Base-by-base conservation (phyloP, 2,113 vertebrate genomes). In the Silurus meridionalis region DNA sequence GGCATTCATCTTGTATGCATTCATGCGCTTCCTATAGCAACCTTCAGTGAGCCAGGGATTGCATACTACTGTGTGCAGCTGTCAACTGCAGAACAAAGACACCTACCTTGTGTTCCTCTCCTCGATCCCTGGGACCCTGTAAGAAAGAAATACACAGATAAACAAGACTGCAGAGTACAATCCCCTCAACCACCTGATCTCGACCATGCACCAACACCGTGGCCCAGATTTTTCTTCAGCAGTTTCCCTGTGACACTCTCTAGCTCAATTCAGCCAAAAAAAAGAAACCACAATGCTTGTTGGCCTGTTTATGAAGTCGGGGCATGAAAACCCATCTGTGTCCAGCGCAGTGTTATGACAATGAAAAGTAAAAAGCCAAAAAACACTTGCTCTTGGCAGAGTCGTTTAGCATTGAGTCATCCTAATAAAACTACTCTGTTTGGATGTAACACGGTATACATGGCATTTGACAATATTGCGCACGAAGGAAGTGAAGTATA, bases 51-150 rank as follows among this genome's bases (percentile, higher is more conserved):
- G 7, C 58, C 13, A 80, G 6, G 46, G 78, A 80, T 48, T 83
- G 23, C 8, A 28, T 23, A 37, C 21, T 66, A n/a, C 28, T 82
- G 17, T 50, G 48, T 78, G 61, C 23, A 17, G 28, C 9, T 50
- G 23, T 66, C 6, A 80, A 84, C 61, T 63, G 17, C n/a, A 80
- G 15, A 58, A 25, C 15, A 50, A 13, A 25, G 9, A 66, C 57
- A 67, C 83, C 85, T 94, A 96, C 97, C 96, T 90, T 96, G 93
- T 89, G 95, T 93, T 92, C 94, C 95, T 90, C 97, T 94, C 80
- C 95, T 95, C 60, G 96, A 94, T 8, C 95, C 94, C 1, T 92
- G 88, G 48, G 95, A 88, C 63, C 95, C 93, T 97, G 89, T 80
- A 55, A 78, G 60, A n/a, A 2, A 90, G 75, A 88, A 77, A 53